phyloP scores from a whole-genome alignment of 2,888 invertebrate species.

The Mythimna albipuncta region DNA sequence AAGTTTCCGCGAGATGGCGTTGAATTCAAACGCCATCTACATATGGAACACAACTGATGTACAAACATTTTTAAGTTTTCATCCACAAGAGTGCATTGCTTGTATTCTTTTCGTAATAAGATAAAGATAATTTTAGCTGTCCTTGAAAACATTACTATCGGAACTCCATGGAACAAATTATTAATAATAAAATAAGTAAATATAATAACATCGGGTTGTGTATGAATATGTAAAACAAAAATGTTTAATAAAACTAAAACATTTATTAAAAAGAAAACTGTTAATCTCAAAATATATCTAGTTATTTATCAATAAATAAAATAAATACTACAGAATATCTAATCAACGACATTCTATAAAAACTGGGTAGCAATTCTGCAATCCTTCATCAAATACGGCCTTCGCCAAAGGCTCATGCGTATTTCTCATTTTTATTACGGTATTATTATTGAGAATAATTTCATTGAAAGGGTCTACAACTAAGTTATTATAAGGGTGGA shows the following conservation, averaged over 20 bases:
- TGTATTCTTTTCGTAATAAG: background rate
- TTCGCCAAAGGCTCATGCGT: slow-evolving; percentile 80
- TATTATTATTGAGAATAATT: slow-evolving; percentile 82
- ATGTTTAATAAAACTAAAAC: background rate
- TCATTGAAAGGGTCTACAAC: slow-evolving; percentile 80
- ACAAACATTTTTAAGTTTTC: background rate
- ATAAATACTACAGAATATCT: slow-evolving; percentile 35
- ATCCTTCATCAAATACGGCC: slow-evolving; percentile 72
- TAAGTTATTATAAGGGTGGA: slow-evolving; percentile 76
- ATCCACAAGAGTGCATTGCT: slow-evolving; percentile 1
- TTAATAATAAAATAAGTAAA: background rate
- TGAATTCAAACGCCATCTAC: slow-evolving; percentile 27
- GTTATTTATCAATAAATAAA: slow-evolving; percentile 54
- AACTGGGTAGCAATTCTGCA: slow-evolving; percentile 83
- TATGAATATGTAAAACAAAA: no score
- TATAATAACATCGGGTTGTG: no score
- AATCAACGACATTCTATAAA: slow-evolving; percentile 86
- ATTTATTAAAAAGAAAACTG: slow-evolving; percentile 42
- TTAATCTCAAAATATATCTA: background rate
- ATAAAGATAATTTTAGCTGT: background rate
- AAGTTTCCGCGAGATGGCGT: slow-evolving; percentile 29
- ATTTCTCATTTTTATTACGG: slow-evolving; percentile 81
- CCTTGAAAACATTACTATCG: background rate
- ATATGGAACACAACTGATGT: background rate
- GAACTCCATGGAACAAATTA: background rate